Conservation (phyloP, 1,140 invertebrate species). For the Grapholita molesta region DNA sequence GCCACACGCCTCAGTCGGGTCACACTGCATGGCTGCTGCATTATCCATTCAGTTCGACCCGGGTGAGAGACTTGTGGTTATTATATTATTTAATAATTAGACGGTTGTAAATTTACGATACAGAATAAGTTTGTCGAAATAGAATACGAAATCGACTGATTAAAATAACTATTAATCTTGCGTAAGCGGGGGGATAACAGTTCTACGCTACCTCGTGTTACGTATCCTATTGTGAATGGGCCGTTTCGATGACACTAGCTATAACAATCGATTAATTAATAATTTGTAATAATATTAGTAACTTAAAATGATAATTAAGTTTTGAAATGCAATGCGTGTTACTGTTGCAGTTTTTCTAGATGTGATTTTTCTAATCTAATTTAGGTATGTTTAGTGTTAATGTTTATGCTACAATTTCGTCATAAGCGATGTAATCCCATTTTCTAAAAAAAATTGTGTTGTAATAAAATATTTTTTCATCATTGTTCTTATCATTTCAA, state of each 20-base stretch:
- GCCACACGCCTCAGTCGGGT: not conserved
- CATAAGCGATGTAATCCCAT: conserved; percentile 32
- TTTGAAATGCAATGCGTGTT: conserved; percentile 27
- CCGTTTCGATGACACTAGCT: conserved; percentile 12
- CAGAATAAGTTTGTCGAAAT: conserved; percentile 12
- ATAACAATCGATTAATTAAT: conserved; percentile 15
- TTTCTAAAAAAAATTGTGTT: conserved; percentile 30
- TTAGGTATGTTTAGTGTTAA: conserved; percentile 26
- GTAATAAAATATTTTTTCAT: conserved; percentile 32
- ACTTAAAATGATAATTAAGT: conserved; percentile 26
- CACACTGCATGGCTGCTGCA: not conserved
- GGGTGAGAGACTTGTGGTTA: not conserved
- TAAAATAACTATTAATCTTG: conserved; percentile 18
- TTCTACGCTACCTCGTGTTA: not conserved
- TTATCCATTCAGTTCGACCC: not conserved
- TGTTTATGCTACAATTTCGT: conserved; percentile 28
- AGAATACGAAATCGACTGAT: conserved; percentile 24
- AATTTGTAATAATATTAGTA: conserved; percentile 24
- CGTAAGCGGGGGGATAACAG: not conserved
- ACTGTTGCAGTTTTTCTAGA: conserved; percentile 29
- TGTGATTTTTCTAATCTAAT: conserved; percentile 32
- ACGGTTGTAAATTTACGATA: conserved; percentile 14
- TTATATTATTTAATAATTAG: conserved; percentile 13
- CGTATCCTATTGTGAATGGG: conserved; percentile 9
- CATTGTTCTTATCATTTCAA: conserved; percentile 16